Conservation (phyloP, 2,888 invertebrate species). For the Tetragonula carbonaria region DNA sequence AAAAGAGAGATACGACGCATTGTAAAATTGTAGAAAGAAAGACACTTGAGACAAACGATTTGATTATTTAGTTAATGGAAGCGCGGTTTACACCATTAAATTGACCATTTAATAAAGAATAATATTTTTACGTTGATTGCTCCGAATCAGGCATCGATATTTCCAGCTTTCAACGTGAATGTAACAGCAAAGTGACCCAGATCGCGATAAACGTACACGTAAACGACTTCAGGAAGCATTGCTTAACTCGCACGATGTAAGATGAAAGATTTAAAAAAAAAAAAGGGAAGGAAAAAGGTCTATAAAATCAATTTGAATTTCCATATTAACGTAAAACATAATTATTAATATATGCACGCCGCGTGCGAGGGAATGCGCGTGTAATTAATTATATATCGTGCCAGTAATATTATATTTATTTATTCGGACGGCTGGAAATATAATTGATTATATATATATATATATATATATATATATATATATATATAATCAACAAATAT, state of each 20-base stretch:
- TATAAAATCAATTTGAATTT: not conserved
- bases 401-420: not conserved
- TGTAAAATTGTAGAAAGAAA: too few species aligned
- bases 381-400: not conserved
- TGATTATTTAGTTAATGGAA: too few species aligned
- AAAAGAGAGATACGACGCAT: too few species aligned
- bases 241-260: not conserved
- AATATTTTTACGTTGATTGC: not conserved
- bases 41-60: too few species aligned
- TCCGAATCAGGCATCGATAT: not conserved
- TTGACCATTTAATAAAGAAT: not conserved
- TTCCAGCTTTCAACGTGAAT: not conserved
- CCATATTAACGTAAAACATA: not conserved
- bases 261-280: not conserved
- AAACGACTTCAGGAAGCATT: not conserved
- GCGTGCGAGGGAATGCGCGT: not conserved
- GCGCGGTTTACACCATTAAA: not conserved
- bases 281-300: not conserved
- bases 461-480: too few species aligned
- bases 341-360: not conserved
- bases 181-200: not conserved
- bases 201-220: not conserved
- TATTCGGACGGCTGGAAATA: not conserved
- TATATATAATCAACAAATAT: not conserved
- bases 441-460: not conserved